Conservation (phyloP, 2,113 vertebrate genomes). For the Arothron firmamentum region DNA sequence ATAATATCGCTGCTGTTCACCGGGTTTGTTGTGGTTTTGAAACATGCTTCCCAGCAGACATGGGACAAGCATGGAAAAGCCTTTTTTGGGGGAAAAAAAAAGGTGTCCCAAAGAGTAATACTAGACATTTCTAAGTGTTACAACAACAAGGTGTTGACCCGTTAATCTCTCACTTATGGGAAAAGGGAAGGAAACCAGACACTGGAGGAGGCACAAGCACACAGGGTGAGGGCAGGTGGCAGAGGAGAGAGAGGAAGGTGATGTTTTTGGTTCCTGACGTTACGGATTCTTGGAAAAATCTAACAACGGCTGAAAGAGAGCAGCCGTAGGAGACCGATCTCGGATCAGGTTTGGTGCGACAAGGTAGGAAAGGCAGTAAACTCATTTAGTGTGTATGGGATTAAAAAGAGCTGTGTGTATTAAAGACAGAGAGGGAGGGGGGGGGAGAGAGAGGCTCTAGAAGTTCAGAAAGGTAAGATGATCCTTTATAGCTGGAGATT, state of each 20-base stretch:
- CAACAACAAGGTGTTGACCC: neutral
- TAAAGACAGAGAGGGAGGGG: conserved; percentile 6
- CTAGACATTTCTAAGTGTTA: conserved; percentile 1
- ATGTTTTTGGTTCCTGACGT: conserved; percentile 20
- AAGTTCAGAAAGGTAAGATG: conserved; percentile 36
- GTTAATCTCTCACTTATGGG: neutral
- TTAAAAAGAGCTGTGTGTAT: neutral
- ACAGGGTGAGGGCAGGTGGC: conserved; percentile 22
- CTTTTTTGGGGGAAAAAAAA: conserved; percentile 4
- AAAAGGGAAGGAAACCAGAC: conserved; percentile 25
- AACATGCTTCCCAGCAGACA: neutral
- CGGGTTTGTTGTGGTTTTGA: neutral
- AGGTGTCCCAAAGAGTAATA: conserved; percentile 13
- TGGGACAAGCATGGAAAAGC: conserved; percentile 1
- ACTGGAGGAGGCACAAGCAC: conserved; percentile 9
- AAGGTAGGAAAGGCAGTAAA: neutral
- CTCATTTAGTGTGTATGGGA: neutral
- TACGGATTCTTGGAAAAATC: conserved; percentile 10
- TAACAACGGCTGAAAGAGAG: neutral
- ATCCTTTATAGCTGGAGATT: conserved; percentile 66
- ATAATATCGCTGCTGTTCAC: neutral
- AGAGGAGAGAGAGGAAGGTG: conserved; percentile 5
- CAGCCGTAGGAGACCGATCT: neutral
- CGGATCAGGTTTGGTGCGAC: conserved; percentile 3
- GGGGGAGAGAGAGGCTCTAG: neutral